Evolutionary conservation across 2,113 vertebrate genomes (phyloP), one percentile per base, ranked within the genome.

Genomic region (Bombycilla garrulus): DNA sequence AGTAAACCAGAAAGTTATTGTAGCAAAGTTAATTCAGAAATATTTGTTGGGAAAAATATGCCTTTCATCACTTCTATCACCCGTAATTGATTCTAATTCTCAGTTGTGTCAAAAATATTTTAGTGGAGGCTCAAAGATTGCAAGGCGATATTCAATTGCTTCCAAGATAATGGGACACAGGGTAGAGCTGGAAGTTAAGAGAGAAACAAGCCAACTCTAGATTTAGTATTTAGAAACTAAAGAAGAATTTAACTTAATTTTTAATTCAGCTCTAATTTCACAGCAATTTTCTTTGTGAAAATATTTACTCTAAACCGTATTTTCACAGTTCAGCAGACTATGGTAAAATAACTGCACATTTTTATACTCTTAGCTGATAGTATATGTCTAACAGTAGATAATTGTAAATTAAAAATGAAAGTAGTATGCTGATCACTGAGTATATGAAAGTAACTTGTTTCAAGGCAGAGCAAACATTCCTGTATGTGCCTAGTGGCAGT

Each of bases 1-100:
- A 71, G 25, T 90, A 95, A 92, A 90, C 31, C 60, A 36, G 44
- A 89, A 67, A 93, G n/a, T 48, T 81, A 77, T 48, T 80, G 48
- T 88, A 82, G 14, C 33, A 92, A 95, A 95, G 40, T 93, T 93
- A 94, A 96, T 93, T 97, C 73, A 94, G 67, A 66, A 50, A 31
- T 79, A 20, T 92, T 35, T 92, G 29, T 20, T 73, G 40, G 31
- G 67, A 78, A 84, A 88, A 88, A 77, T 61, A 73, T 83, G 57
- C 40, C 29, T 92, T 97, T 96, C 48, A 87, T 70, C 25, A 84
- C 23, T 84, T 91, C 64, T 70, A 33, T 94, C 61, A 56, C 50
- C 69, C 95, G n/a, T 77, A 96, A 97, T 86, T 92, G 84, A 94
- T 72, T 88, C 66, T 97, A 96, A 96, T 97, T 91, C 86, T 76